Evolutionary conservation across 2,113 vertebrate species (phyloP).

Genomic region (Delphinapterus leucas): DNA sequence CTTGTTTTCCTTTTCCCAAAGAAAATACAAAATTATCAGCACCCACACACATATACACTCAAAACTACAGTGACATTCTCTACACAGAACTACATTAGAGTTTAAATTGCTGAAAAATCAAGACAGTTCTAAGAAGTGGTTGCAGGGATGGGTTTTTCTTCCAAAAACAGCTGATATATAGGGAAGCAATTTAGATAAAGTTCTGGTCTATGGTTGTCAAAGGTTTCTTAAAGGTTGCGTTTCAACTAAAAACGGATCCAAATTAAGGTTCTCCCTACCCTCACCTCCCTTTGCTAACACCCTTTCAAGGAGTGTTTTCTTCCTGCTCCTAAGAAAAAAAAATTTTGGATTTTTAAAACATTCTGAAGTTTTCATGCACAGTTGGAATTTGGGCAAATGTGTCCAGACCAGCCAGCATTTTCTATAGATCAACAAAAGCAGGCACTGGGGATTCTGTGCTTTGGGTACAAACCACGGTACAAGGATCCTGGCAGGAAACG

Average conservation of each 20-base stretch:
- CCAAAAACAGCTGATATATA: neutral
- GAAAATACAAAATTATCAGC: constrained; percentile 65
- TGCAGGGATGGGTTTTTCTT: neutral
- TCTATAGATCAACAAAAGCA: neutral
- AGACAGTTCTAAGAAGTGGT: constrained; percentile 42
- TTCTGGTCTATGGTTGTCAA: neutral
- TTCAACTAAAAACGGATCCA: neutral
- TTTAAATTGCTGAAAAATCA: constrained; percentile 48
- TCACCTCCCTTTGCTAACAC: neutral
- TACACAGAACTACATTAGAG: neutral
- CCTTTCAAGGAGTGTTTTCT: neutral
- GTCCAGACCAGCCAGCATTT: neutral
- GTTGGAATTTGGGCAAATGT: neutral
- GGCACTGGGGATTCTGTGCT: neutral
- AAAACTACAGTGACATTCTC: constrained; percentile 37
- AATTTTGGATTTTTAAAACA: neutral
- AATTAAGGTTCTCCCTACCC: neutral
- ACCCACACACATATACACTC: constrained; percentile 52
- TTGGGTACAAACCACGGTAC: neutral
- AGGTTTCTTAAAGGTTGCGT: neutral
- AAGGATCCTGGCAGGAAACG: neutral
- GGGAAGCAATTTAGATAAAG: constrained; percentile 27
- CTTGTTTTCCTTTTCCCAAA: constrained; percentile 46
- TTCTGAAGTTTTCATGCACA: neutral
- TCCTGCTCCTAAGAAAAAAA: neutral